Base-by-base conservation (phyloP, 2,797 vertebrate species). In the Pipistrellus nathusii region DNA sequence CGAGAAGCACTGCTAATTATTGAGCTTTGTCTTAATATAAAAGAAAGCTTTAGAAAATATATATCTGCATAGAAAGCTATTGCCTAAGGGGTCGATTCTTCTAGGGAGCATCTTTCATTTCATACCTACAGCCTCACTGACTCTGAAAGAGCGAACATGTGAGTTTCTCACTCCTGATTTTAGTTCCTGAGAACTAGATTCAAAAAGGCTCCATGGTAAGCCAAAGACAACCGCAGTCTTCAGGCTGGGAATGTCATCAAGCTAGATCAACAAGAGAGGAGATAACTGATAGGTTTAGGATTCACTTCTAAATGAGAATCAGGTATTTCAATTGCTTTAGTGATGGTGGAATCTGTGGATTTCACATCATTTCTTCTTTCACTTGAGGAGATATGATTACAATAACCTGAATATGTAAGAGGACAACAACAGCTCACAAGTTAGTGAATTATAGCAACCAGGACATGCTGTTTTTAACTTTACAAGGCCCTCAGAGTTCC, bases 1-100 rank as follows among this genome's bases (percentile, higher is more conserved):
- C 64, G 20, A 18, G 68, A 69, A 91, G 25, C 55, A 38, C 7
- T 69, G 18, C 1, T 35, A 48, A 10, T 72, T 59, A 91, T 44
- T 86, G 81, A 86, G 14, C 20, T 86, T 88, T 80, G 17, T 85
- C 66, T 90, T 85, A 72, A 80, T 78, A 30, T 25, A 38, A 76
- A 96, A 90, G 44, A 32, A 57, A 92, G 51, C 14, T 25, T 59
- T 62, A 32, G 48, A 72, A 93, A 57, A 51, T 9, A 76, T 32
- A 6, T 48, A 68, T 8, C 10, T 71, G 44, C 18, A 80, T 85
- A 59, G 48, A 73, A 91, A 84, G 8, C 14, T 72, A 23, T 90
- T 90, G 88, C 25, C 41, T 25, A 23, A 35, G 38, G 62, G n/a
- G 25, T 17, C 6, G 30, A 0, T 62, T 85, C n/a, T 77, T 51